Evolutionary conservation across 2,797 vertebrate species (phyloP).

Genomic region (Gymnodraco acuticeps): DNA sequence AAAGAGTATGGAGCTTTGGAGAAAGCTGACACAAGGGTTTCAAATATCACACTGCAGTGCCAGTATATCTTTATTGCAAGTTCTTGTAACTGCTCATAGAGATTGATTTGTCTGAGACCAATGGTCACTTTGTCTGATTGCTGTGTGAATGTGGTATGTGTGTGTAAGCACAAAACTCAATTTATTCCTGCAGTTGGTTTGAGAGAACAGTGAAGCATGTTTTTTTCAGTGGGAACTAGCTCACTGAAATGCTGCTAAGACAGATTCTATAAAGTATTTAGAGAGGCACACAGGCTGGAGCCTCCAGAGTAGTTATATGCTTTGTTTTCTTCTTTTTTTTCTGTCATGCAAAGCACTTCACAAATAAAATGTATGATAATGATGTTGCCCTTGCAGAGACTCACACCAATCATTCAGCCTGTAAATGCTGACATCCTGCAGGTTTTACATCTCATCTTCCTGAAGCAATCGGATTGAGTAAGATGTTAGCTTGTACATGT

Average conservation of each 20-base stretch:
- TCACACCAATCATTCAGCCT: neutral
- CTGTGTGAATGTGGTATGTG: conserved; percentile 21
- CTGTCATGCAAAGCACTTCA: neutral
- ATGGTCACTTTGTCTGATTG: conserved; percentile 39
- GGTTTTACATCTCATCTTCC: conserved; percentile 3
- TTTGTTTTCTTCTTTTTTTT: neutral
- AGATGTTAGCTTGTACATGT: conserved; percentile 12
- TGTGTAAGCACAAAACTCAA: conserved; percentile 38
- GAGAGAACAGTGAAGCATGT: neutral
- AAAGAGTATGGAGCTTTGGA: conserved; percentile 1
- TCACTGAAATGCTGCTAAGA: conserved; percentile 27
- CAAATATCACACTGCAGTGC: conserved; percentile 16
- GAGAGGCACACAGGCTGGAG: conserved; percentile 9
- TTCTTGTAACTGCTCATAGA: conserved; percentile 28
- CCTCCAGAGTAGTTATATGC: neutral
- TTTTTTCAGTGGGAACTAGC: conserved; percentile 25
- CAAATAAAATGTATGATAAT: conserved; percentile 5
- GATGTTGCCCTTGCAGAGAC: neutral
- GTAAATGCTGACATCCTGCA: neutral
- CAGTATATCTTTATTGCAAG: conserved; percentile 31
- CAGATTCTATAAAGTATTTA: conserved; percentile 67
- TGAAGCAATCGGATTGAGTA: conserved; percentile 16
- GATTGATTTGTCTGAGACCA: conserved; percentile 19
- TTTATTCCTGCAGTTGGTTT: conserved; percentile 20
- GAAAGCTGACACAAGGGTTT: conserved; percentile 13